Conservation (phyloP, 2,113 vertebrate species). For the Verasper variegatus region DNA sequence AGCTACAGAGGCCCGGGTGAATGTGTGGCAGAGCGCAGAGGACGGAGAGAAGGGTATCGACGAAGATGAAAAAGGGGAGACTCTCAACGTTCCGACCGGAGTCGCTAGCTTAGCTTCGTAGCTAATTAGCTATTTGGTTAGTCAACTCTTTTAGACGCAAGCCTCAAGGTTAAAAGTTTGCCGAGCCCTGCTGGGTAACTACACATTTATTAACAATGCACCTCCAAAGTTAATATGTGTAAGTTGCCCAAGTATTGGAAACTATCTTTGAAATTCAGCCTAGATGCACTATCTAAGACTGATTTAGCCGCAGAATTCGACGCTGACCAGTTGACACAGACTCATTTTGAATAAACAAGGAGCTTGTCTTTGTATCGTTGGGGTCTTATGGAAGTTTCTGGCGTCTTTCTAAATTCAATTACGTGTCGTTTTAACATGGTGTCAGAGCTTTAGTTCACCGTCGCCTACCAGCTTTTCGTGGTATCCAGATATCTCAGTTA, state of each 20-base stretch:
- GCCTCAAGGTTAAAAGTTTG: background rate
- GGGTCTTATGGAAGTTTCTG: background rate
- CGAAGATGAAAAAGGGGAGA: constrained; percentile 60
- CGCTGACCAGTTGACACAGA: background rate
- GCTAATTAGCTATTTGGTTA: constrained; percentile 65
- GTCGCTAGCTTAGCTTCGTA: constrained; percentile 67
- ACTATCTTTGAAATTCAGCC: background rate
- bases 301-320: background rate
- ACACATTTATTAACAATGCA: background rate
- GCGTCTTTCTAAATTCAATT: background rate
- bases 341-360: background rate
- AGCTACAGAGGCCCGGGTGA: constrained; percentile 33
- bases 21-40: constrained; percentile 63
- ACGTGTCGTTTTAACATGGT: background rate
- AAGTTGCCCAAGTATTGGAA: background rate
- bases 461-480: background rate
- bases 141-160: background rate
- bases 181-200: background rate
- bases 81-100: constrained; percentile 33
- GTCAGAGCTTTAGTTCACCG: background rate
- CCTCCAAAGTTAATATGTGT: background rate
- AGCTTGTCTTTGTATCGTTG: background rate
- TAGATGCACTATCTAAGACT: background rate
- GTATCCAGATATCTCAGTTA: too few relatives aligned
- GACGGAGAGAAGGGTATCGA: constrained; percentile 68